Evolutionary conservation across 2,888 invertebrate species (phyloP).

Genomic region (Dicyrtoma fusca): DNA sequence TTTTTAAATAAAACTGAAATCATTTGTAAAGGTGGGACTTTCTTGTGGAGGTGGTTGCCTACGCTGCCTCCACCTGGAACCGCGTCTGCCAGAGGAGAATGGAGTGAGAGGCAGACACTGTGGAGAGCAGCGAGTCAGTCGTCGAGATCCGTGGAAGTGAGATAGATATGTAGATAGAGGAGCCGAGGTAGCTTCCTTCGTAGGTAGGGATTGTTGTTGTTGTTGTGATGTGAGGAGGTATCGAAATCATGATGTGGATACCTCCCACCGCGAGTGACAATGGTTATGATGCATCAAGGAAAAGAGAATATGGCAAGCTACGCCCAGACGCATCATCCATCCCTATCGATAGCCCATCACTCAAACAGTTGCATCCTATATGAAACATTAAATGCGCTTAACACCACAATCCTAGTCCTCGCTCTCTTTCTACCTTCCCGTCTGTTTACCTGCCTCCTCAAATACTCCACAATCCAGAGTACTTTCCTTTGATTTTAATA

Average conservation of each 20-base stretch:
- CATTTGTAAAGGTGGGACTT: no score
- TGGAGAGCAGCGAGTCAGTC: no score
- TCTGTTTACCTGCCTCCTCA: constrained; percentile 1
- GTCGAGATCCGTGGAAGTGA: background rate
- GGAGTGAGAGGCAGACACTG: no score
- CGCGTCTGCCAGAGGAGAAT: no score
- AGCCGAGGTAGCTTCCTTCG: background rate
- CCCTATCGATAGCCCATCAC: constrained; percentile 46
- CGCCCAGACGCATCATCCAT: constrained; percentile 39
- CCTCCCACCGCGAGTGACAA: constrained; percentile 52
- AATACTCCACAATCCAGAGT: background rate
- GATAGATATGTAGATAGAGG: background rate
- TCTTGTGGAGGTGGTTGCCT: no score
- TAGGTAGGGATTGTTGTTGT: constrained; percentile 1
- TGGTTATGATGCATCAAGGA: constrained; percentile 48
- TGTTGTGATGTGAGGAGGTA: constrained; percentile 29
- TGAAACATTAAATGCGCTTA: background rate
- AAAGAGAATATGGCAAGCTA: constrained; percentile 43
- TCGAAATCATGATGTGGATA: constrained; percentile 43
- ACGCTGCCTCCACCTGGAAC: no score
- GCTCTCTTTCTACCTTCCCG: background rate
- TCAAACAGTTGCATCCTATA: constrained; percentile 42
- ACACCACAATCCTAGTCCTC: no score
- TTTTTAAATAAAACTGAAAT: no score
- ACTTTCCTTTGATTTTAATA: constrained; percentile 8